Evolutionary conservation across 2,113 vertebrate genomes (phyloP), one percentile per base, ranked within the genome.

Genomic region (Dermatemys mawii): DNA sequence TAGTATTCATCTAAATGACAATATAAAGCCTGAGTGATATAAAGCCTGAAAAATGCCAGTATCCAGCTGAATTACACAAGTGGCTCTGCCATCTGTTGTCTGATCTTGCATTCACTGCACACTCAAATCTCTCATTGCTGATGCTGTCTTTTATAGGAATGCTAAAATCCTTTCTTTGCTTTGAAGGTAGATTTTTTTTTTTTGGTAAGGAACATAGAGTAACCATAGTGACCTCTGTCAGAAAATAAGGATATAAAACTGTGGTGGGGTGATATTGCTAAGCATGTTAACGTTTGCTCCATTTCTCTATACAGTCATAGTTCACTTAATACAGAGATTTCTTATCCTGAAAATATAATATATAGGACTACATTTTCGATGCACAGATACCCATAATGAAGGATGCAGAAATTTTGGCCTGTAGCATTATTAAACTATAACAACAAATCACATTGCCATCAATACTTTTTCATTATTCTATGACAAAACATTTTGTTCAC

Each of bases 141-240:
- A 1, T 5, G 2, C 79, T 57, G 80, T 53, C 84, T 55, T 67
- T 4, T 4, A 29, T 38, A 5, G 19, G 17, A n/a, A 14, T 6
- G 93, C 81, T 92, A 57, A 94, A 35, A 38, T 91, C 82, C 41
- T 26, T 26, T 35, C 89, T 93, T 79, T 87, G 70, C 93, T 83
- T 76, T 29, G 79, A 91, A 90, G 84, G 83, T 91, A 90, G n/a
- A 10, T n/a, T 44, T 93, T 94, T 81, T 19, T 90, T 92, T 91
- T 46, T 90, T 60, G n/a, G n/a, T n/a, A 88, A 89, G 91, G 92
- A 92, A 83, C 82, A 87, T 60, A 85, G 86, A 90, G 35, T 82
- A n/a, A 93, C 91, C 93, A 82, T 24, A 0, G 54, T 41, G 92
- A 83, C 60, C 95, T 57, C 92, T 95, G 91, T 80, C 94, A 93